Conservation (phyloP, 2,888 invertebrate genomes). For the Morinoia aosen region DNA sequence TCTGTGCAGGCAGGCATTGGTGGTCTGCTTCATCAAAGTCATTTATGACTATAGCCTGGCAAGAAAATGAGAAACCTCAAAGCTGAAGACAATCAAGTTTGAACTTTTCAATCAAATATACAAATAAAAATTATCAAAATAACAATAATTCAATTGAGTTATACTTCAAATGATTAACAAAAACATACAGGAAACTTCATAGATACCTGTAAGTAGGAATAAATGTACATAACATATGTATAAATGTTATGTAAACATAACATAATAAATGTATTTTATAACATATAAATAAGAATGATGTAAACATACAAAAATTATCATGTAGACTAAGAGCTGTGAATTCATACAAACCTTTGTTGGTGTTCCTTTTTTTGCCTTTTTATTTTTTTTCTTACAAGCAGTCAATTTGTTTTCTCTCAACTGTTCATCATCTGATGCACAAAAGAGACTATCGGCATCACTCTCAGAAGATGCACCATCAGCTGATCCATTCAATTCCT, state of each 20-base stretch:
- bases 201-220: too few species aligned
- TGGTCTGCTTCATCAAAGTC: constrained; percentile 17
- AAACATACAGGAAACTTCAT: too few species aligned
- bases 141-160: background rate
- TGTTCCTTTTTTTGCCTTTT: background rate
- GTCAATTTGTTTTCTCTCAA: background rate
- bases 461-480: background rate
- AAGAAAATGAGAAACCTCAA: background rate
- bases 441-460: constrained; percentile 20
- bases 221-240: too few species aligned
- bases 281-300: too few species aligned
- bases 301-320: too few species aligned
- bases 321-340: too few species aligned
- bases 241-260: too few species aligned
- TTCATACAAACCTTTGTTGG: background rate
- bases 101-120: background rate
- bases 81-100: background rate
- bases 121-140: background rate
- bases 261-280: too few species aligned
- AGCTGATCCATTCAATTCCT: background rate
- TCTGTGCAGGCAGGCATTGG: background rate
- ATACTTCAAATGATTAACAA: too few species aligned
- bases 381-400: background rate
- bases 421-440: constrained; percentile 18
- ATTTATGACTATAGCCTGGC: background rate